Percentiles rank a stretch among this genome's conserved stretches.
Conservation (phyloP, 2,888 invertebrate species). For the Myathropa florea region DNA sequence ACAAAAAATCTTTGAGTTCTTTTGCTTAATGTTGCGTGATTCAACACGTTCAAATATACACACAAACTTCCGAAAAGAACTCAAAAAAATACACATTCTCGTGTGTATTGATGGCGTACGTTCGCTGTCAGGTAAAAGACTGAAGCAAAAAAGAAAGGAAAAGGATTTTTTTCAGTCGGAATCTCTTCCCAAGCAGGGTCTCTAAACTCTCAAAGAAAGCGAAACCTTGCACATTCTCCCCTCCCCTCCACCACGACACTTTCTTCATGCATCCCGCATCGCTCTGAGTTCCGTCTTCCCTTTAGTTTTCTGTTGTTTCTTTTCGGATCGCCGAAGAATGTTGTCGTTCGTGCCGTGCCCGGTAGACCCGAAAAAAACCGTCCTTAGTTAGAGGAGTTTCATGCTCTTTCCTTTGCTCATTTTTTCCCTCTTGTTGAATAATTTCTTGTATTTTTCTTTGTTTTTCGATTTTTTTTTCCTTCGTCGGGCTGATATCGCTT, state of each 20-base stretch:
- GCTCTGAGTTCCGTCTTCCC: slow-evolving; percentile 27
- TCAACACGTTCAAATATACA: not conserved
- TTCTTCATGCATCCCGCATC: slow-evolving; percentile 16
- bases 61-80: not conserved
- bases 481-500: slow-evolving; percentile 9
- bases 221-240: slow-evolving; percentile 33
- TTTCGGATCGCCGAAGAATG: slow-evolving; percentile 1
- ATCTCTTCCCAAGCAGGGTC: not conserved
- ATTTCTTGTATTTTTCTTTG: slow-evolving; percentile 7
- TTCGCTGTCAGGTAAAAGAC: slow-evolving; percentile 33
- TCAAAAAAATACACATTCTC: not conserved
- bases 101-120: slow-evolving; percentile 6
- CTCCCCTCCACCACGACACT: not conserved
- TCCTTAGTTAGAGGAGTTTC: slow-evolving; percentile 2
- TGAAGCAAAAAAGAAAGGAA: not conserved
- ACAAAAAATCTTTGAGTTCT: not conserved
- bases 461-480: not conserved
- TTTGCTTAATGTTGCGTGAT: slow-evolving; percentile 1
- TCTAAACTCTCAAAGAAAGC: slow-evolving; percentile 50
- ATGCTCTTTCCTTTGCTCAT: not conserved
- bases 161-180: not conserved
- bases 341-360: not conserved
- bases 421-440: not conserved
- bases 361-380: not conserved
- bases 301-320: not conserved